Conservation (phyloP, 2,797 vertebrate species). For the Halcyon badia region DNA sequence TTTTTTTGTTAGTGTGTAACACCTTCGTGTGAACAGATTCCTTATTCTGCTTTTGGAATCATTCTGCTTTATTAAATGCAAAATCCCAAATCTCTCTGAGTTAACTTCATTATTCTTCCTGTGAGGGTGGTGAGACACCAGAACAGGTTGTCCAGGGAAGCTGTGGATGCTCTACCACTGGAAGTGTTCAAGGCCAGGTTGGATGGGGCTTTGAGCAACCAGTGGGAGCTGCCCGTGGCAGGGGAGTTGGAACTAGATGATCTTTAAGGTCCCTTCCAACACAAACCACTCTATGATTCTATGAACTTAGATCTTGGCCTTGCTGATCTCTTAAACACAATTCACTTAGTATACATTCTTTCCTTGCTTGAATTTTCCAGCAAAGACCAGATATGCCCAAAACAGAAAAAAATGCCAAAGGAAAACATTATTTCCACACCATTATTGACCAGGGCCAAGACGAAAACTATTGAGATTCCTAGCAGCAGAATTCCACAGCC, state of each 20-base stretch:
- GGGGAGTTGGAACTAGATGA: not conserved
- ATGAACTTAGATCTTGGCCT: not conserved
- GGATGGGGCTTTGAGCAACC: not conserved
- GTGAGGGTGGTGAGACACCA: too few relatives aligned
- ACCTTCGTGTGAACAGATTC: not conserved
- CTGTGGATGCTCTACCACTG: too few relatives aligned
- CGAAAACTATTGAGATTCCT: not conserved
- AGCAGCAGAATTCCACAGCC: not conserved
- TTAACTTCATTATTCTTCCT: not conserved
- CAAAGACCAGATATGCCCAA: not conserved
- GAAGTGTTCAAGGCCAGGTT: too few relatives aligned
- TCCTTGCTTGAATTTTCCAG: not conserved
- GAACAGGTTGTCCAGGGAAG: too few relatives aligned
- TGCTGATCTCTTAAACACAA: not conserved
- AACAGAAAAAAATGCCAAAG: not conserved
- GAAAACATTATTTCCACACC: not conserved
- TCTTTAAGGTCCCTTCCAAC: not conserved
- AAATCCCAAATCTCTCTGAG: not conserved
- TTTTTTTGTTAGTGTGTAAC: not conserved
- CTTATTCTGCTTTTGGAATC: not conserved
- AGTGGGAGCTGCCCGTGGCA: not conserved
- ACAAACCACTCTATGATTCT: not conserved
- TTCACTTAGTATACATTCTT: not conserved
- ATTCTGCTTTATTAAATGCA: not conserved
- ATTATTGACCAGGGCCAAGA: not conserved